Conservation (phyloP, 2,113 vertebrate species). For the Melanerpes aurifrons region DNA sequence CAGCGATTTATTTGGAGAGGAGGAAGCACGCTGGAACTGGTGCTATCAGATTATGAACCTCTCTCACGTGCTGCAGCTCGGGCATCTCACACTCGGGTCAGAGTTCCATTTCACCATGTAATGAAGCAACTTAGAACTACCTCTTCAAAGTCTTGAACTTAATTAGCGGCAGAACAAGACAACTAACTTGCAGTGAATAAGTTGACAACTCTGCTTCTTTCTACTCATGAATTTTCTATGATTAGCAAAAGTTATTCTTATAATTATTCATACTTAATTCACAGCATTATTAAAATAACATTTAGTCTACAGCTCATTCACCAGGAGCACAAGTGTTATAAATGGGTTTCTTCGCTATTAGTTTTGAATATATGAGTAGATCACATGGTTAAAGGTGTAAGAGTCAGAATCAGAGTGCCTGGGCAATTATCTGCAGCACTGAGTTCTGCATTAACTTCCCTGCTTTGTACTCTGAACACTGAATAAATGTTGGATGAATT, state of each 20-base stretch:
- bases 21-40: background rate
- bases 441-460: background rate
- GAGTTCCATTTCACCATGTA: background rate
- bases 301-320: constrained; percentile 50
- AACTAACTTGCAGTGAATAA: constrained; percentile 32
- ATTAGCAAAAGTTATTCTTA: constrained; percentile 39
- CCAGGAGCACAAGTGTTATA: background rate
- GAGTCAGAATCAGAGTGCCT: background rate
- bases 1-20: background rate
- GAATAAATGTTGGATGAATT: background rate
- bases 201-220: background rate
- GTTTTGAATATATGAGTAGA: constrained; percentile 36
- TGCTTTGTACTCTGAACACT: background rate
- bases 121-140: constrained; percentile 29
- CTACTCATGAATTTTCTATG: background rate
- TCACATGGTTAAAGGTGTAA: constrained; percentile 4
- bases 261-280: constrained; percentile 56
- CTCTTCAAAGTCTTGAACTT: constrained; percentile 41
- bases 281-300: constrained; percentile 36
- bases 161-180: background rate
- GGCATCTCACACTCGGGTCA: background rate
- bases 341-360: constrained; percentile 48
- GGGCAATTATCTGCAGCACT: background rate
- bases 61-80: background rate
- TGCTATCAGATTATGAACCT: background rate